Conservation (phyloP, 2,797 vertebrate genomes). For the Prionace glauca region DNA sequence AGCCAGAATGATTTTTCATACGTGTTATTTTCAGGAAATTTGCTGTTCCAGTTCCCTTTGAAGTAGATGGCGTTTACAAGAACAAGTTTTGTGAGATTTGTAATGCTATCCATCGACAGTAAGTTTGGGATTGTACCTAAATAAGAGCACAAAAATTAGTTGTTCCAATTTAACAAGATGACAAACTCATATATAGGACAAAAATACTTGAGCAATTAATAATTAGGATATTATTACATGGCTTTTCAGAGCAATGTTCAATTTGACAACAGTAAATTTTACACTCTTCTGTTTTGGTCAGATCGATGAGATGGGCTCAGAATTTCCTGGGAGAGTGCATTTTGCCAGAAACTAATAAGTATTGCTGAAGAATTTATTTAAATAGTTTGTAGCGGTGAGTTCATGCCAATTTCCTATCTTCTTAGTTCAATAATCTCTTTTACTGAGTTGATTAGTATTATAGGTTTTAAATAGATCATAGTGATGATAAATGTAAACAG, state of each 20-base stretch:
- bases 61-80: slow-evolving; percentile 37
- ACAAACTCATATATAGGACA: not conserved
- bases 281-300: not conserved
- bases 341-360: not conserved
- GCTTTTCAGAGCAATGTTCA: not conserved
- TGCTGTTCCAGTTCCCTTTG: not conserved
- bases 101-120: not conserved
- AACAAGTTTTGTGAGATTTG: not conserved
- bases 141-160: not conserved
- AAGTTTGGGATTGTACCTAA: slow-evolving; percentile 12
- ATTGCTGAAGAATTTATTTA: not conserved
- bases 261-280: not conserved
- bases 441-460: not conserved
- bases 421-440: not conserved
- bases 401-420: not conserved
- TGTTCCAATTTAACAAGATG: not conserved
- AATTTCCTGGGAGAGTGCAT: not conserved
- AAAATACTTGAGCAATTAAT: not conserved
- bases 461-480: not conserved
- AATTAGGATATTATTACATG: not conserved
- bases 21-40: not conserved
- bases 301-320: not conserved
- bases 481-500: not conserved
- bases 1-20: not conserved
- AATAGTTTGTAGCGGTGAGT: not conserved